Conservation (phyloP, 2,797 vertebrate species). For the Anabacerthia variegaticeps region DNA sequence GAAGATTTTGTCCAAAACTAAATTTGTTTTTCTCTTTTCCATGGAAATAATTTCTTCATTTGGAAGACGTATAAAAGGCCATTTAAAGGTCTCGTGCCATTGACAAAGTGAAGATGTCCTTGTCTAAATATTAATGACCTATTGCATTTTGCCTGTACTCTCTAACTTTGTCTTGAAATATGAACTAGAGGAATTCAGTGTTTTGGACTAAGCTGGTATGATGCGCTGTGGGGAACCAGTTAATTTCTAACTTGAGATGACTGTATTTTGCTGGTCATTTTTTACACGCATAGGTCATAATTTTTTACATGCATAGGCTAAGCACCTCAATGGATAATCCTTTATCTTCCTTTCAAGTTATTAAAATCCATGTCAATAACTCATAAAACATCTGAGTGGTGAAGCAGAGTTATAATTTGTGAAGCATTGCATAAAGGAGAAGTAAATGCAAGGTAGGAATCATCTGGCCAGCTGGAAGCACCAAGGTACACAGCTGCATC, state of each 20-base stretch:
- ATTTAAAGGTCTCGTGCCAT: neutral
- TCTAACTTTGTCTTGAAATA: neutral
- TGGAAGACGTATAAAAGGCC: neutral
- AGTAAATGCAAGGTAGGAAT: neutral
- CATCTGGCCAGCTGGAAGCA: neutral
- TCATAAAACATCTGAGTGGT: neutral
- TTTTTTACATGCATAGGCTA: neutral
- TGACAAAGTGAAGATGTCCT: neutral
- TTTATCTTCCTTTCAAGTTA: neutral
- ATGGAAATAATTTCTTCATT: neutral
- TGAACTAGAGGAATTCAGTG: neutral
- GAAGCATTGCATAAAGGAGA: neutral
- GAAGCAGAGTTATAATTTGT: neutral
- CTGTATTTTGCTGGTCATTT: neutral
- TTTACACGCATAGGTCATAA: neutral
- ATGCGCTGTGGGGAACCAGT: neutral
- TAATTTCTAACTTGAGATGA: neutral
- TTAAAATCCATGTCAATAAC: neutral
- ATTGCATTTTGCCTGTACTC: neutral
- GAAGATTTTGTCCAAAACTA: neutral
- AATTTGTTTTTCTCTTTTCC: neutral
- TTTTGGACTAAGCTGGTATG: neutral
- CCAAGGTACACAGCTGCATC: conserved; percentile 10
- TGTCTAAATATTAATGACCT: neutral
- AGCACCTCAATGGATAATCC: neutral